Base-by-base conservation (phyloP, 1,140 invertebrate species). In the Paramacrobiotus metropolitanus region DNA sequence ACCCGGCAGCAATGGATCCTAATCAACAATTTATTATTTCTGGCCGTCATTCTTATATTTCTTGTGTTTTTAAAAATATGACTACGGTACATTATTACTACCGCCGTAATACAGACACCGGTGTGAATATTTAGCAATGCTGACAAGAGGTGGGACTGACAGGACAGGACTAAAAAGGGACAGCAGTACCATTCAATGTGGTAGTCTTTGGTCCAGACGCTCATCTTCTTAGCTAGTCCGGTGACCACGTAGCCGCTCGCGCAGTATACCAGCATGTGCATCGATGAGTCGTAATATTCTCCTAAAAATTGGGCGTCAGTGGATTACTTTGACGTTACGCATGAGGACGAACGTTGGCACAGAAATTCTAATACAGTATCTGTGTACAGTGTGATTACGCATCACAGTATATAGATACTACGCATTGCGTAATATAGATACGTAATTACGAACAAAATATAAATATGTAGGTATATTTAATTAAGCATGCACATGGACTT, bases 141-240 rank as follows among this genome's bases (percentile, higher is more conserved):
- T n/a, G n/a, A n/a, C n/a, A n/a, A n/a, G n/a, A n/a, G n/a, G n/a
- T n/a, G n/a, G n/a, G n/a, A n/a, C n/a, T n/a, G n/a, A n/a, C n/a
- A n/a, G n/a, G n/a, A n/a, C n/a, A n/a, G n/a, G n/a, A n/a, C n/a
- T n/a, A n/a, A n/a, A n/a, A n/a, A n/a, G n/a, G n/a, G n/a, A n/a
- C n/a, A n/a, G n/a, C 34, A n/a, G 34, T 40, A 55, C 48, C 48
- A 55, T 55, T 55, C 48, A 24, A 55, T 28, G 48, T 55, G 48
- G 24, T 55, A 55, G 24, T 55, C 48, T 24, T 20, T 55, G 48
- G 15, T 55, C 4, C 15, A 55, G 9, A 24, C 15, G 24, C 48
- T 55, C 15, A 55, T 55, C 48, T 55, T 55, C 24, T 55, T 55
- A 15, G 48, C 48, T 9, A 55, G 9, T 9, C 48, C 48, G 15